Base-by-base conservation (phyloP, 2,797 vertebrate species). In the Numenius phaeopus region DNA sequence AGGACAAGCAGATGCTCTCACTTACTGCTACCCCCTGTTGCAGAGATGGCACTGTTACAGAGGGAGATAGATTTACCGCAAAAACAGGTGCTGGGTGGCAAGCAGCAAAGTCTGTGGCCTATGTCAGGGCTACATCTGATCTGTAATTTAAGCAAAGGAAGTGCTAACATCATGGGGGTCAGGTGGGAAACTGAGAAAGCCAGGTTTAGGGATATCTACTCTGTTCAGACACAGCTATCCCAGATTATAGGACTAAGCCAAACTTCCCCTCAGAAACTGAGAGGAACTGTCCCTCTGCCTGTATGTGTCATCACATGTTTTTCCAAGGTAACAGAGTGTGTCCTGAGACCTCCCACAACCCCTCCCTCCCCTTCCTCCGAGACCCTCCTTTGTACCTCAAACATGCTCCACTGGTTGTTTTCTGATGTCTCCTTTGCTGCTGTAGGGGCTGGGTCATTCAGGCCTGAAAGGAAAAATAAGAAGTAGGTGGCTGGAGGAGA, bases 401-500 rank as follows among this genome's bases (percentile, higher is more conserved):
- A 98, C 83, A 98, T 95, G 46, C 96, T 96, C 96, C 98, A 98
- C 37, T 98, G 98, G 95, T 94, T 97, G 83, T 71, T 99, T 77
- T 97, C 97, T 7, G 96, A 80, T 23, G 96, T 87, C 49, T 98
- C 98, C 94, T 91, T 97, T 27, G 94, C 88, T 89, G 98, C 96
- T 95, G 97, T 92, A 76, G 98, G 96, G 50, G 97, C 92, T 34
- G 98, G 98, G 91, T 99, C 99, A 75, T 97, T 96, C 69, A 99
- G 97, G 71, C 99, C 99, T 99, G 97, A 64, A 83, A 42, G 76
- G 77, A 72, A 86, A 59, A 93, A 37, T 46, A 73, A 76, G 21
- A 32, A 21, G 52, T 16, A 22, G 22, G 50, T 77, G 52, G 72
- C 49, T 16, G 16, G 34, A 94, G 32, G 37, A 69, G 54, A 52